phyloP scores from a whole-genome alignment of 2,113 vertebrate genomes.

The Barnardius zonarius region DNA sequence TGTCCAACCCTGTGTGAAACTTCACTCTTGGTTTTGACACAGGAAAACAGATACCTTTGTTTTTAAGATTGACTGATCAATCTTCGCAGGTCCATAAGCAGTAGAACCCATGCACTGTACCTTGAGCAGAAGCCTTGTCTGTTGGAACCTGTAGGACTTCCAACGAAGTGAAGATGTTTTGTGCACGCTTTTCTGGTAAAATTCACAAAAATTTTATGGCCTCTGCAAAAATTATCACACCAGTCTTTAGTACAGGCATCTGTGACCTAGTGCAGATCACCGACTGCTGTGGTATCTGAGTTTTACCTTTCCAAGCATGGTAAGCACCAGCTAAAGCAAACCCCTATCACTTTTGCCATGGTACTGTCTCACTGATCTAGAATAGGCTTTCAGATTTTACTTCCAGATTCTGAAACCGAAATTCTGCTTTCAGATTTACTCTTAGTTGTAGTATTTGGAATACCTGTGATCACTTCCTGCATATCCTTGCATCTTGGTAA shows the following conservation, averaged over 20 bases:
- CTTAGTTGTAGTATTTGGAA: neutral
- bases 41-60: neutral
- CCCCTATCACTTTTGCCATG: neutral
- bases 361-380: neutral
- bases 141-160: neutral
- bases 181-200: neutral
- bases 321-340: neutral
- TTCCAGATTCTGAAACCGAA: neutral
- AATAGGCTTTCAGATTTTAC: neutral
- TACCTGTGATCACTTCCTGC: neutral
- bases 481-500: neutral
- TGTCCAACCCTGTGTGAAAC: neutral
- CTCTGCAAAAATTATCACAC: neutral
- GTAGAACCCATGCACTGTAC: neutral
- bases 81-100: neutral
- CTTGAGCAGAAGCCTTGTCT: neutral
- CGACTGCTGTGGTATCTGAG: neutral
- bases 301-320: neutral
- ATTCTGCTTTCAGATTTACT: neutral
- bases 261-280: neutral
- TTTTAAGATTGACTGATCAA: neutral
- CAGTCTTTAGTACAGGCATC: neutral
- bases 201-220: neutral
- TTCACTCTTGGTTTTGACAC: neutral
- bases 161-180: neutral